phyloP scores from a whole-genome alignment of 2,797 vertebrate species.

The Coccyzus lansbergi region DNA sequence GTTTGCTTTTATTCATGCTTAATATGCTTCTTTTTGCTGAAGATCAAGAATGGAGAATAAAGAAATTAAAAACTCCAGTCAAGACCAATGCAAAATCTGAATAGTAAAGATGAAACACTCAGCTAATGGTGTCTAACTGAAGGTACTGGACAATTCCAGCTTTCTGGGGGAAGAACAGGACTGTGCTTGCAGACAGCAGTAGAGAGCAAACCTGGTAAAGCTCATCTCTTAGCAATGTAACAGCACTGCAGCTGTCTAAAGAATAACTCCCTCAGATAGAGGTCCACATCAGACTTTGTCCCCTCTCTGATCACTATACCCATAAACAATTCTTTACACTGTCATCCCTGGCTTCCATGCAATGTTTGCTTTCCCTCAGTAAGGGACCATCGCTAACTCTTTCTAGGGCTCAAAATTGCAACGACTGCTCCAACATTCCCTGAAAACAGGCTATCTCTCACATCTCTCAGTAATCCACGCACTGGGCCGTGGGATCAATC shows the following conservation, averaged over 20 bases:
- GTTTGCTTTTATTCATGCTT: background rate
- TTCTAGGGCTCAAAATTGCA: background rate
- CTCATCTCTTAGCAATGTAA: slow-evolving; percentile 13
- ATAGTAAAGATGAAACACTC: background rate
- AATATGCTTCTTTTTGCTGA: background rate
- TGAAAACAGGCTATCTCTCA: background rate
- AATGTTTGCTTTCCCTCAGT: slow-evolving; percentile 42
- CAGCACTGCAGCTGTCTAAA: slow-evolving; percentile 10
- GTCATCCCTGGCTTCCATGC: slow-evolving; percentile 41
- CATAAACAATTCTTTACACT: background rate
- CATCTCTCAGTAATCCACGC: slow-evolving; percentile 4
- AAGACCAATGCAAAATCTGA: background rate
- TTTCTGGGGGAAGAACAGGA: background rate
- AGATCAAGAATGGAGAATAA: background rate
- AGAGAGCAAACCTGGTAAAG: background rate
- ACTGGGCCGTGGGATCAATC: background rate
- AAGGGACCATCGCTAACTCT: slow-evolving; percentile 21
- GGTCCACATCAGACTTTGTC: background rate
- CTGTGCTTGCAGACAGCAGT: background rate
- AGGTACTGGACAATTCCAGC: background rate
- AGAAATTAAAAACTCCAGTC: background rate
- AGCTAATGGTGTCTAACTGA: background rate
- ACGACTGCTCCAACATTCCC: background rate
- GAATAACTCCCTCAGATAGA: slow-evolving; percentile 1
- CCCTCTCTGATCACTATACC: background rate